phyloP scores from a whole-genome alignment of 2,888 invertebrate species.

The Vesta saturnalis region DNA sequence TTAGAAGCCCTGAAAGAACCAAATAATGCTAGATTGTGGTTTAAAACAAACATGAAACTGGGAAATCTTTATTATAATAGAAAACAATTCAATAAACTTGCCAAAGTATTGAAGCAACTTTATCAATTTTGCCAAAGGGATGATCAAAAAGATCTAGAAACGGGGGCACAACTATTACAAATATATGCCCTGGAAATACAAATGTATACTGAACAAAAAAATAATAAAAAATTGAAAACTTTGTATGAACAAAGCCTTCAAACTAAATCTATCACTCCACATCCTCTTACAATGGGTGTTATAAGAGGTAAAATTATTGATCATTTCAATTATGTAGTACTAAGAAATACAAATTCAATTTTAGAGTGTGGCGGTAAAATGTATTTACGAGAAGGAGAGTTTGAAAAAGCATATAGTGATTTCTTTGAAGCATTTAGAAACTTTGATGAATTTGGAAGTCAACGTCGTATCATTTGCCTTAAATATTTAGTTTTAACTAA shows the following conservation, averaged over 20 bases:
- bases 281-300: slow-evolving; percentile 99
- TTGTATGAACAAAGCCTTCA: slow-evolving; percentile 98
- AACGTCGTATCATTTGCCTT: slow-evolving; percentile 94
- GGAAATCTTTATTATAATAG: slow-evolving; percentile 98
- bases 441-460: slow-evolving; percentile 98
- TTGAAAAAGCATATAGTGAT: slow-evolving; percentile 98
- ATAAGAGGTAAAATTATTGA: slow-evolving; percentile 78
- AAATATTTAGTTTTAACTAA: slow-evolving; percentile 98
- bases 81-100: slow-evolving; percentile 91
- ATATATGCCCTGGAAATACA: slow-evolving; percentile 99
- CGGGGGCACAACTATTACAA: slow-evolving; percentile 96
- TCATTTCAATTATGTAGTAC: too few species aligned
- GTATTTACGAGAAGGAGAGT: slow-evolving; percentile 98
- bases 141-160: slow-evolving; percentile 97
- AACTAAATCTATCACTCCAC: slow-evolving; percentile 99
- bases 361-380: slow-evolving; percentile 98
- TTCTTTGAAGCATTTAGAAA: slow-evolving; percentile 99
- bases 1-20: slow-evolving; percentile 95
- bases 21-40: slow-evolving; percentile 99
- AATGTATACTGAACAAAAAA: slow-evolving; percentile 99
- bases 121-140: slow-evolving; percentile 98
- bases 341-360: slow-evolving; percentile 37
- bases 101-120: slow-evolving; percentile 96
- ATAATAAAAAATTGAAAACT: slow-evolving; percentile 96
- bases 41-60: slow-evolving; percentile 99